Evolutionary conservation across 2,113 vertebrate species (phyloP), one percentile per base, ranked within the genome.

Genomic region (Pachyramphus minor): DNA sequence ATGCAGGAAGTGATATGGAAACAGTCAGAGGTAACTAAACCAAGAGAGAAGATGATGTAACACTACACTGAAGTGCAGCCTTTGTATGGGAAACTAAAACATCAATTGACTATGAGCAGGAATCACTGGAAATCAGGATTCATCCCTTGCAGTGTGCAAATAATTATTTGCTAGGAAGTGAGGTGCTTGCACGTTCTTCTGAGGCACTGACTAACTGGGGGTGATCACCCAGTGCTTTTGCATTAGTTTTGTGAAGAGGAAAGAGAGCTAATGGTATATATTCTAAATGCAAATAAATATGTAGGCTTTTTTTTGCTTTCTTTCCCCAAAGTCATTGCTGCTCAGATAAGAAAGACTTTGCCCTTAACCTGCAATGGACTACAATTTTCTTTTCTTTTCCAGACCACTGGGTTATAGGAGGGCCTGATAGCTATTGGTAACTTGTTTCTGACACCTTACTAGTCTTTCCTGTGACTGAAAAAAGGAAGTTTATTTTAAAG

Each of bases 291-390:
- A 79, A 90, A 93, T 35, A 79, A 79, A 75, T 42, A 4, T 21
- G 14, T 30, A 71, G 14, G 5, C 11, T 39, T 7, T 37, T 31
- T 6, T 3, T 59, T 42, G 0, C 3, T 22, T 22, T n/a, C 1
- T 39, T 35, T 30, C 9, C 50, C 14, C 14, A n/a, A 25, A 60
- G 17, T 42, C 14, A 53, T n/a, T 63, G 21, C 23, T 79, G 25
- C 15, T 78, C 47, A 82, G 11, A 19, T 35, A 53, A 72, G 12
- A 19, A 67, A 71, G 22, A 30, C 2, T 62, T 80, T 74, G 27
- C 14, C 30, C n/a, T 79, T 79, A 93, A 30, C 25, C 23, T 47
- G 30, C 49, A 85, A 64, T 53, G 67, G 60, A 50, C 12, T 52
- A 20, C 8, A 71, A 66, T 73, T 89, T 79, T 50, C n/a, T 77